Evolutionary conservation across 2,888 invertebrate species (phyloP).

Genomic region (Mamestra brassicae): DNA sequence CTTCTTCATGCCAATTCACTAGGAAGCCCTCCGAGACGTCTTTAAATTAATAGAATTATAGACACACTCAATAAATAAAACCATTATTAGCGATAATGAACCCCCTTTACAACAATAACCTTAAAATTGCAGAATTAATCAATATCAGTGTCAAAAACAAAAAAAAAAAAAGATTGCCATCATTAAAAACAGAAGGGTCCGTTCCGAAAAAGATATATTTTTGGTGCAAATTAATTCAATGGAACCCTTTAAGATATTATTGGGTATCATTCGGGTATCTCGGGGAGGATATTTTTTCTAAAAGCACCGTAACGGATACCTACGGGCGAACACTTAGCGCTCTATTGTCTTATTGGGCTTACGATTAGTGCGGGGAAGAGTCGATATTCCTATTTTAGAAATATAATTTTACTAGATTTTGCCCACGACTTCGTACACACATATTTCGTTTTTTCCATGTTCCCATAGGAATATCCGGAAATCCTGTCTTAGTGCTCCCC

Average conservation of each 20-base stretch:
- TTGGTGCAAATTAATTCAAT: conserved; percentile 62
- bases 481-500: too few species aligned
- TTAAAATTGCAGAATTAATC: conserved; percentile 22
- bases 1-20: too few species aligned
- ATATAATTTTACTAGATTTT: too few species aligned
- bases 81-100: background rate
- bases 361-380: conserved; percentile 48
- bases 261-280: conserved; percentile 55
- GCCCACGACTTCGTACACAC: too few species aligned
- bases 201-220: conserved; percentile 50
- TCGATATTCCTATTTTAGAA: conserved; percentile 28
- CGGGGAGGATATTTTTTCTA: conserved; percentile 59
- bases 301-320: conserved; percentile 63
- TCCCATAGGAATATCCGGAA: too few species aligned
- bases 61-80: too few species aligned
- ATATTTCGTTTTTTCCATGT: too few species aligned
- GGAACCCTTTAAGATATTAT: conserved; percentile 64
- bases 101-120: background rate
- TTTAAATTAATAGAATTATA: too few species aligned
- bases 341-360: conserved; percentile 71
- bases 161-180: conserved; percentile 53
- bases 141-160: background rate
- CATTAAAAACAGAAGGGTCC: conserved; percentile 58
- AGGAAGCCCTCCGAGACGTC: too few species aligned
- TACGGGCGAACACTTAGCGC: conserved; percentile 67